Conservation (phyloP, 2,113 vertebrate species). For the Colinus virginianus region DNA sequence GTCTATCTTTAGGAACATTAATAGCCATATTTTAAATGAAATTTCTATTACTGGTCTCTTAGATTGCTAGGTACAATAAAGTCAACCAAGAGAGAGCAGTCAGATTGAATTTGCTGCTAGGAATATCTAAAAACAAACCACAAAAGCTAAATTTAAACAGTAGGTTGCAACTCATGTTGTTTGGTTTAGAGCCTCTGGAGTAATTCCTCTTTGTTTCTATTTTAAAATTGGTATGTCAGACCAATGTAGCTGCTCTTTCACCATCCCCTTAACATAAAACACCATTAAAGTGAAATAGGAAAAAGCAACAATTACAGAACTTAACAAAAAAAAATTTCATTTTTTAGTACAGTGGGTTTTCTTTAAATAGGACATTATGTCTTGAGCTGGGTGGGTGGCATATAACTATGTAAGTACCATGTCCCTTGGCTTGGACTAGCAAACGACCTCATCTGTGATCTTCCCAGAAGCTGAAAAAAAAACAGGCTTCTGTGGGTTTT, state of each 20-base stretch:
- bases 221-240: slow-evolving; percentile 32
- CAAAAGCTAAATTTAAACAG: slow-evolving; percentile 50
- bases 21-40: slow-evolving; percentile 4
- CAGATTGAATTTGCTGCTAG: slow-evolving; percentile 60
- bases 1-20: slow-evolving; percentile 8
- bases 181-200: slow-evolving; percentile 8
- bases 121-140: slow-evolving; percentile 52
- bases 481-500: slow-evolving; percentile 25
- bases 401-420: neutral
- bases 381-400: neutral
- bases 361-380: slow-evolving; percentile 19
- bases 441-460: neutral
- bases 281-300: slow-evolving; percentile 1
- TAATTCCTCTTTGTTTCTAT: slow-evolving; percentile 3
- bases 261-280: neutral
- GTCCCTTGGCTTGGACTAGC: neutral
- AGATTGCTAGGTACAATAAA: slow-evolving; percentile 44
- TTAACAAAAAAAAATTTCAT: neutral
- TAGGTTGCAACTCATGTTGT: slow-evolving; percentile 10
- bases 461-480: slow-evolving; percentile 19
- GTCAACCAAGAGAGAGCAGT: neutral
- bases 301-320: neutral
- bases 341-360: neutral
- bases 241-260: neutral
- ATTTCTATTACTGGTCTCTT: neutral